Base-by-base conservation (phyloP, 2,113 vertebrate species). In the Periophthalmus modestus region DNA sequence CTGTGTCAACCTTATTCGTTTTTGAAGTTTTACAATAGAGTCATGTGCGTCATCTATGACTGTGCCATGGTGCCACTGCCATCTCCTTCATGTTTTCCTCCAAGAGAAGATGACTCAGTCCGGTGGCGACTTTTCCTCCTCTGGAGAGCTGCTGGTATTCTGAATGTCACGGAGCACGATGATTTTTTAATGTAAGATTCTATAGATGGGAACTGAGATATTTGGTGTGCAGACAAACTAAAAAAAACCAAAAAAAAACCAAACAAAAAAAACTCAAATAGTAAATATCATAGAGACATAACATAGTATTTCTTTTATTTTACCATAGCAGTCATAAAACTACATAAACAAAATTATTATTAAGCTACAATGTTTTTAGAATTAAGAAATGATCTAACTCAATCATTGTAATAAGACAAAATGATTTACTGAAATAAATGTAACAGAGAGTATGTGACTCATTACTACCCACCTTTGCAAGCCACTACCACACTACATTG, bases 41-140 rank as follows among this genome's bases (percentile, higher is more conserved):
- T 70, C 70, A 78, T 79, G 74, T 83, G 85, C 71, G 69, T 88
- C 86, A 85, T 85, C 68, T 68, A 62, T 74, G 79, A 57, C 65
- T 83, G 68, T 72, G 28, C 68, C 58, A 73, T 65, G 33, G 59
- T 77, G 59, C 61, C 47, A 76, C 66, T 71, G 50, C 82, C 71
- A 72, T 82, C 69, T 63, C 15, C 59, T 72, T 43, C 52, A 2
- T 76, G 62, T 82, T 76, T 82, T 78, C 66, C 68, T 69, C 59
- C 68, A 50, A 54, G 76, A 47, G 68, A 48, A 43, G 74, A 82
- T 87, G 76, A 86, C 59, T 88, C 74, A 87, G 66, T 69, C 73
- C 76, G 81, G 58, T 80, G 79, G 74, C 75, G 59, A 67, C 58
- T 70, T 58, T 67, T 58, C 70, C 69, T 58, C 68, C 79, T 80